These are phyloP conservation scores for Simalia tracyae DNA, from an alignment of 2,797 vertebrate species.

Conservation along the genomic window DNA sequence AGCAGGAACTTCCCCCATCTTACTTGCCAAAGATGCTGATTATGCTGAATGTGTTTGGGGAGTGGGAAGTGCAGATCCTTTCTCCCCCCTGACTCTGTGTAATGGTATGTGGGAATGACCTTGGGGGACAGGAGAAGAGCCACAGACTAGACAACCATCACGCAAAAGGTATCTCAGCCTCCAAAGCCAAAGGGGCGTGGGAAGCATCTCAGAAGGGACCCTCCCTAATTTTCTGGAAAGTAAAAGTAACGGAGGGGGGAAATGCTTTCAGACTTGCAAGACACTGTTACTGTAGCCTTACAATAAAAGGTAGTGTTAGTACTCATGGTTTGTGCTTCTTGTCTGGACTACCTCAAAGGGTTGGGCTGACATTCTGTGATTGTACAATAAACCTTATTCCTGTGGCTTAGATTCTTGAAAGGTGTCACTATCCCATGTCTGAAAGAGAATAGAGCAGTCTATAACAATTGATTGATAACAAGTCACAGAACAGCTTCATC, in stretches of 20 bases:
- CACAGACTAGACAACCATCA: background rate
- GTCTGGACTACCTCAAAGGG: background rate
- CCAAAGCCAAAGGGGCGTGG: background rate
- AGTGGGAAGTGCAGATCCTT: background rate
- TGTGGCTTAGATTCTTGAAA: background rate
- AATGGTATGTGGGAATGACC: background rate
- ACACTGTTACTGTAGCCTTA: background rate
- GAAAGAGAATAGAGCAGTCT: background rate
- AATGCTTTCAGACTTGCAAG: background rate
- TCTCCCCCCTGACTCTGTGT: background rate
- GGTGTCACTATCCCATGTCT: background rate
- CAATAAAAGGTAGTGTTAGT: background rate
- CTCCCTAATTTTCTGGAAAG: background rate
- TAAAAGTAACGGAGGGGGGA: background rate
- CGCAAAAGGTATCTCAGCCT: background rate
- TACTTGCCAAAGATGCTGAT: background rate
- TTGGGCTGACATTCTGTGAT: background rate
- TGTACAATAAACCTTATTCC: background rate
- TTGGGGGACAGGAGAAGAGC: background rate
- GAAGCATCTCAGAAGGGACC: background rate
- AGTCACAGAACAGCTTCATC: background rate
- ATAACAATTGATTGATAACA: background rate
- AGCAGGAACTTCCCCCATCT: too few species aligned
- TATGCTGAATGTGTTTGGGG: background rate
- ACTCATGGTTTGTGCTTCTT: background rate